These are phyloP conservation scores for Xenopus petersii DNA, from an alignment of 2,797 vertebrate genomes.

Conservation along the genomic window DNA sequence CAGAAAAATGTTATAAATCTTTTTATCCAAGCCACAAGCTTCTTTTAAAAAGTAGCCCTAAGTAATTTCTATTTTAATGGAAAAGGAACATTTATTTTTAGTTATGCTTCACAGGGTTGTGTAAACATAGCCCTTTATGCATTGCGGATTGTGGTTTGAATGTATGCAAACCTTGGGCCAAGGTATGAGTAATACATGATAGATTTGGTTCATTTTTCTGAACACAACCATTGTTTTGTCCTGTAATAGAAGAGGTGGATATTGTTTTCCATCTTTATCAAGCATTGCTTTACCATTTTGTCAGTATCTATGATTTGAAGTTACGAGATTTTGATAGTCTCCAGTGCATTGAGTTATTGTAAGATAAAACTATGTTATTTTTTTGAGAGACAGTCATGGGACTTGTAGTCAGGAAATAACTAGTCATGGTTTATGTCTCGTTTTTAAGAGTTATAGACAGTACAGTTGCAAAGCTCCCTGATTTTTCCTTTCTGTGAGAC, in stretches of 20 bases:
- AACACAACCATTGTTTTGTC: constrained; percentile 72
- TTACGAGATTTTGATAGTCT: constrained; percentile 61
- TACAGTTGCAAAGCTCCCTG: constrained; percentile 21
- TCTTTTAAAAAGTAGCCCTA: constrained; percentile 62
- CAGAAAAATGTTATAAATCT: constrained; percentile 55
- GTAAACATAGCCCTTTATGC: constrained; percentile 69
- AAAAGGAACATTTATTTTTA: constrained; percentile 63
- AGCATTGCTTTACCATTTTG: constrained; percentile 65
- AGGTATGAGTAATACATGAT: constrained; percentile 72
- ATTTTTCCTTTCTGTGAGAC: constrained; percentile 19
- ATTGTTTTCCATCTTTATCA: constrained; percentile 73
- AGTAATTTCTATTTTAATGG: constrained; percentile 69
- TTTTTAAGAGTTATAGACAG: constrained; percentile 21
- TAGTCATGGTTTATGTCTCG: constrained; percentile 23
- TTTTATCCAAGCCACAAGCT: constrained; percentile 59
- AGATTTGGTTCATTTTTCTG: constrained; percentile 70
- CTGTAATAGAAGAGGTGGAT: constrained; percentile 66
- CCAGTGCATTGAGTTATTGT: constrained; percentile 24
- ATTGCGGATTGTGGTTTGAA: constrained; percentile 68
- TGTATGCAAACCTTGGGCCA: constrained; percentile 70
- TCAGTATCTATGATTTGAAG: constrained; percentile 68
- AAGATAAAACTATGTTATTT: constrained; percentile 1
- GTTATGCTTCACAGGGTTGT: constrained; percentile 66
- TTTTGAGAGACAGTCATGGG: constrained; percentile 22
- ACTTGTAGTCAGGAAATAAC: constrained; percentile 37